Evolutionary conservation across 2,797 vertebrate genomes (phyloP).

Genomic region (Sibirionetta formosa): DNA sequence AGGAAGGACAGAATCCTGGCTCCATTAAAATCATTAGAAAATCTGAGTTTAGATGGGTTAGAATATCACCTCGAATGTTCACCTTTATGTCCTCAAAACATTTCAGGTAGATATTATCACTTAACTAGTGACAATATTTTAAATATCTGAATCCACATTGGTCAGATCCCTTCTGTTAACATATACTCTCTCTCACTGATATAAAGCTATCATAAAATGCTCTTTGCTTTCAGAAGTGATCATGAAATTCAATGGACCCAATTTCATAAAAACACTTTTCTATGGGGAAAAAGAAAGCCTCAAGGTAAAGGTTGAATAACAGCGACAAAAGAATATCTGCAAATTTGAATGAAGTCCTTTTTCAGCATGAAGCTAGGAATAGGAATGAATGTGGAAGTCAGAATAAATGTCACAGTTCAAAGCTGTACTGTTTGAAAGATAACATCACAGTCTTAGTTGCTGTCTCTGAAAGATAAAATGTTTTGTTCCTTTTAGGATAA

Average conservation of each 20-base stretch:
- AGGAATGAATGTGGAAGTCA: constrained; percentile 58
- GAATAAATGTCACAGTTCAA: constrained; percentile 81
- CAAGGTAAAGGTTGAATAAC: constrained; percentile 68
- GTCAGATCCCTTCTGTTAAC: not conserved
- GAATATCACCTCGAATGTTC: not conserved
- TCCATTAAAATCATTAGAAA: not conserved
- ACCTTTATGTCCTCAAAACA: not conserved
- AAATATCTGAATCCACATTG: not conserved
- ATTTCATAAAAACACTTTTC: constrained; percentile 52
- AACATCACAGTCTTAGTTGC: constrained; percentile 42
- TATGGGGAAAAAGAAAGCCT: constrained; percentile 55
- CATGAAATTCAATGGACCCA: constrained; percentile 61
- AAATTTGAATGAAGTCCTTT: constrained; percentile 74
- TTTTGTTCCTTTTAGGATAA: constrained; percentile 20
- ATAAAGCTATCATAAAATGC: constrained; percentile 52
- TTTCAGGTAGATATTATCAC: not conserved
- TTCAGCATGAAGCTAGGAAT: constrained; percentile 48
- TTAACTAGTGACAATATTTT: not conserved
- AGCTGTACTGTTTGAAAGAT: constrained; percentile 47
- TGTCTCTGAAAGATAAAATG: constrained; percentile 62
- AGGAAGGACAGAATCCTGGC: not conserved
- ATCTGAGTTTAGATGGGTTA: not conserved
- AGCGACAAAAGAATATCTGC: constrained; percentile 74
- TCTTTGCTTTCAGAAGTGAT: constrained; percentile 57
- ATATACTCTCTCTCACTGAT: not conserved